phyloP scores from a whole-genome alignment of 2,113 vertebrate species.

The Corythornis vintsioides region DNA sequence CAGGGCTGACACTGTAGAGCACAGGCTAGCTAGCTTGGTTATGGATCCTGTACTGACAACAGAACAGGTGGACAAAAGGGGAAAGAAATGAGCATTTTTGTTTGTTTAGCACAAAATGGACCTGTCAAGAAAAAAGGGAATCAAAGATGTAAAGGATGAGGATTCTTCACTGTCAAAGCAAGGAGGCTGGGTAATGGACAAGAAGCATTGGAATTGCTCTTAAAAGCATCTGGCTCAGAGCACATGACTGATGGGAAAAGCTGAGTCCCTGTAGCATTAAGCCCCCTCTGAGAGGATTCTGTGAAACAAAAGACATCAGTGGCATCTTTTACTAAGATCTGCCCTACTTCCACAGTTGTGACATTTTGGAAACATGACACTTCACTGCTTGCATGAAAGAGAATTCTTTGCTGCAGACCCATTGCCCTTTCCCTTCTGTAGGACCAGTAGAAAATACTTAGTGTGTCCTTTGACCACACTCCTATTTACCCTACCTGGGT shows the following conservation, averaged over 20 bases:
- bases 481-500: background rate
- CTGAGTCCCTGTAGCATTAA: background rate
- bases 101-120: background rate
- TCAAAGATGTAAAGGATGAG: background rate
- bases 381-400: background rate
- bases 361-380: background rate
- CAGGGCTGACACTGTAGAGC: background rate
- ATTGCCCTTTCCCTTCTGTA: background rate
- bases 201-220: background rate
- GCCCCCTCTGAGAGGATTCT: background rate
- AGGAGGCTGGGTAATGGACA: background rate
- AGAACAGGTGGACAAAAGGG: background rate
- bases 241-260: background rate
- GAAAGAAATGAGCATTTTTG: background rate
- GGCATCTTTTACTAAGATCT: background rate
- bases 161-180: background rate
- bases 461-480: background rate
- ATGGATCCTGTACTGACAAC: background rate
- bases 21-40: background rate
- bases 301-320: background rate
- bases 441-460: background rate
- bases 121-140: background rate
- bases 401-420: background rate
- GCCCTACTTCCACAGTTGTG: background rate
- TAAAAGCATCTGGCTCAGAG: background rate